A percentile compares a stretch with the other conserved stretches of the same genome.
Conservation (phyloP, 2,888 invertebrate species). For the Himalopsyche kuldschensis region DNA sequence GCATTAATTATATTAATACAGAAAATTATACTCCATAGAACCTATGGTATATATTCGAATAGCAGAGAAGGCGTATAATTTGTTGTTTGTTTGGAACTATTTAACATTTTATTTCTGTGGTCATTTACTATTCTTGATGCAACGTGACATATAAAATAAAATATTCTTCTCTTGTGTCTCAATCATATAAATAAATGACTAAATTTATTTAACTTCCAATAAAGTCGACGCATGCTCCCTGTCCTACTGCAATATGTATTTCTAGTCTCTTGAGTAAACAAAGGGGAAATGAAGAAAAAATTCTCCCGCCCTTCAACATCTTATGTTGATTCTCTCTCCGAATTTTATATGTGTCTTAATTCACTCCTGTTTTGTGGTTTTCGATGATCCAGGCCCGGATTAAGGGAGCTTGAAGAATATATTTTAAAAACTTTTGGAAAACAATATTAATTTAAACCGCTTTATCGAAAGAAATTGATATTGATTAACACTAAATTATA, state of each 20-base stretch:
- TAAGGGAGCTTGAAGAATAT: neutral
- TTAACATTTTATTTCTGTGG: too few species aligned
- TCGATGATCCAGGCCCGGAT: conserved; percentile 6
- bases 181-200: neutral
- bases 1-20: too few species aligned
- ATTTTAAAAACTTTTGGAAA: too few species aligned
- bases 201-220: neutral
- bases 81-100: too few species aligned
- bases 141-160: neutral
- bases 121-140: neutral
- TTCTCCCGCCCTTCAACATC: neutral
- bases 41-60: neutral
- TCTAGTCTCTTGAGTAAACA: conserved; percentile 15
- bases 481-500: too few species aligned
- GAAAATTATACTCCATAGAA: too few species aligned
- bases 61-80: too few species aligned
- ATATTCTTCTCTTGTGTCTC: neutral
- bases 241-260: neutral
- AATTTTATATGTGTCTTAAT: conserved; percentile 20
- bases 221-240: neutral
- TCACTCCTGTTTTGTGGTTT: conserved; percentile 20
- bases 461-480: too few species aligned
- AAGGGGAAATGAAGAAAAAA: conserved; percentile 12
- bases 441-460: too few species aligned
- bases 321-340: conserved; percentile 1